These are phyloP conservation scores for Dendrocincla fuliginosa DNA, from an alignment of 2,797 vertebrate genomes.

Conservation along the genomic window DNA sequence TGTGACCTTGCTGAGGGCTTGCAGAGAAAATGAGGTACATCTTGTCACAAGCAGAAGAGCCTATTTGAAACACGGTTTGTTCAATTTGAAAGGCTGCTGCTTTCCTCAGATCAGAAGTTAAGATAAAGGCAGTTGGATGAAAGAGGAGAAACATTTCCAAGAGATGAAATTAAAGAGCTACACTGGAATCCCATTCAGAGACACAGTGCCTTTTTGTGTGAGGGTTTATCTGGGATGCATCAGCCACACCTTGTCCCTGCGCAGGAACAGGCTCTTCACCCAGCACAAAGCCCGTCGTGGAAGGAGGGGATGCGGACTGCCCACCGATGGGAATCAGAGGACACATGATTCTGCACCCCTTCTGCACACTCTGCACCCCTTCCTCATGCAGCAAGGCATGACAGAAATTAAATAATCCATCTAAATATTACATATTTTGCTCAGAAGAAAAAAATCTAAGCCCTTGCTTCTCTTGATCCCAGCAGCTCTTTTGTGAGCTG, in stretches of 20 bases:
- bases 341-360: not conserved
- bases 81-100: conserved; percentile 90
- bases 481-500: not conserved
- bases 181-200: conserved; percentile 83
- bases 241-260: conserved; percentile 78
- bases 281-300: conserved; percentile 71
- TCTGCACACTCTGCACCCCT: not conserved
- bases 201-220: conserved; percentile 77
- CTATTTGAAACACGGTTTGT: conserved; percentile 90
- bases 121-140: conserved; percentile 83
- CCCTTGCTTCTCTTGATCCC: not conserved
- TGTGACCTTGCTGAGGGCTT: conserved; percentile 95
- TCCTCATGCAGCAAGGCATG: not conserved
- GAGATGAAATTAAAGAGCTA: conserved; percentile 89
- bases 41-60: conserved; percentile 90
- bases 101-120: conserved; percentile 80
- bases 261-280: conserved; percentile 43
- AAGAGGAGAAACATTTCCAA: conserved; percentile 80
- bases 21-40: conserved; percentile 93
- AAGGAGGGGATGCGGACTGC: conserved; percentile 32
- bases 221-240: conserved; percentile 74
- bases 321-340: not conserved
- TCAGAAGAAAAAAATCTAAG: not conserved
- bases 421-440: not conserved
- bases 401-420: conserved; percentile 29